Conservation (phyloP, 1,140 invertebrate species). For the Rhopalosiphum maidis region DNA sequence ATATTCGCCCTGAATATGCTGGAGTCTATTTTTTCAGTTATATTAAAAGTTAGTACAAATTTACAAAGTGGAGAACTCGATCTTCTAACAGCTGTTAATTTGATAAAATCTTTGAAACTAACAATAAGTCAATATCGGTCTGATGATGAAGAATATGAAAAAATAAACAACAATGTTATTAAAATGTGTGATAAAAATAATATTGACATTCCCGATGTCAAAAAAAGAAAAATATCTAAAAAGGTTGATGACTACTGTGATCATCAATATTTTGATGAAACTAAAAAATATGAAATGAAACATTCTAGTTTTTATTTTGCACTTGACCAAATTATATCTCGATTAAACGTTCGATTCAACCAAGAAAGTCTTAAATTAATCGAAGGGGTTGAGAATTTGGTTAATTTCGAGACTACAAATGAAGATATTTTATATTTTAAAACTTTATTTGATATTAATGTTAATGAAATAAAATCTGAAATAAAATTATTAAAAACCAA, state of each 20-base stretch:
- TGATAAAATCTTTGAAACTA: constrained; percentile 10
- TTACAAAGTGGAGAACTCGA: not conserved
- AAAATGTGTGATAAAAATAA: constrained; percentile 21
- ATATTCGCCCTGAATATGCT: not conserved
- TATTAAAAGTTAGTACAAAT: not conserved
- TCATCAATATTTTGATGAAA: too few species aligned
- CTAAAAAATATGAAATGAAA: too few species aligned
- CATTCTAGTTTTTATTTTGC: too few species aligned
- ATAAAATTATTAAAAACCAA: too few species aligned
- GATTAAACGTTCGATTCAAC: too few species aligned
- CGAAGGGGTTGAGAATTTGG: too few species aligned
- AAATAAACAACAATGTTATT: not conserved
- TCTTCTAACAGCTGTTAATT: not conserved
- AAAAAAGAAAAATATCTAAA: not conserved
- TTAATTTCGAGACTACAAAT: too few species aligned
- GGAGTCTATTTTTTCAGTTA: not conserved
- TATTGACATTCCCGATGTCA: constrained; percentile 3
- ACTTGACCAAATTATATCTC: too few species aligned
- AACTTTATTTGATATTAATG: too few species aligned
- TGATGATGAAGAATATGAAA: not conserved
- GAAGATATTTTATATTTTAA: too few species aligned
- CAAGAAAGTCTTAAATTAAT: too few species aligned
- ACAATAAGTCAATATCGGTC: not conserved
- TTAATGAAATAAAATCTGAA: too few species aligned
- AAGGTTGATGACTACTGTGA: not conserved